Percentiles rank a stretch among this genome's conserved stretches.
These are phyloP conservation scores for Entomobrya multifasciata DNA, from an alignment of 2,888 invertebrate genomes.

Conservation along the genomic window DNA sequence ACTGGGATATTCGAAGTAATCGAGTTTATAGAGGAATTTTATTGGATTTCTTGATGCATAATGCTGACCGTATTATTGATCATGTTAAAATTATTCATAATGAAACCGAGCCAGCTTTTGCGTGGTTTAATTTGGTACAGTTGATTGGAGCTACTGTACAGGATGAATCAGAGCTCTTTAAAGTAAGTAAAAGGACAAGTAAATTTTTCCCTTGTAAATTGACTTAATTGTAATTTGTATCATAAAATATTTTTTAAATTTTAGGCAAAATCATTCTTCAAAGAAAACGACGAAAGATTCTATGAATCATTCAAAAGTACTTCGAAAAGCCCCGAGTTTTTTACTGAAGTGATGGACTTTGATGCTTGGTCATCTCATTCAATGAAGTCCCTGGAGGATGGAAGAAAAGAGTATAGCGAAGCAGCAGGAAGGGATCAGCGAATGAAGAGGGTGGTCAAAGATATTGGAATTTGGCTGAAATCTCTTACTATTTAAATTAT, in stretches of 20 bases:
- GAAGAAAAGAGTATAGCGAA: slow-evolving; percentile 1
- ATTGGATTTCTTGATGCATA: not conserved
- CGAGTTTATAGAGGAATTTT: not conserved
- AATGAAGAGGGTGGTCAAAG: not conserved
- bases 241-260: too few relatives aligned
- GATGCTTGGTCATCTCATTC: slow-evolving; percentile 1
- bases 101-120: slow-evolving; percentile 14
- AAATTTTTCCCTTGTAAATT: too few relatives aligned
- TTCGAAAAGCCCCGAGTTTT: not conserved
- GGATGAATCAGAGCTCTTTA: not conserved
- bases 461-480: not conserved
- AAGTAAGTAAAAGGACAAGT: too few relatives aligned
- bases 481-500: not conserved
- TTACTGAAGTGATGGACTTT: slow-evolving; percentile 15
- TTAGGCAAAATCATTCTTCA: not conserved
- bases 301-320: not conserved
- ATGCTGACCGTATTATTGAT: not conserved
- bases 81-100: not conserved
- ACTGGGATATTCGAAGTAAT: slow-evolving; percentile 14
- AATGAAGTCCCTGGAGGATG: not conserved
- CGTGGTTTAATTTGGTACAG: slow-evolving; percentile 8
- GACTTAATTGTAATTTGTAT: too few relatives aligned
- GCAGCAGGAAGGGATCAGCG: not conserved
- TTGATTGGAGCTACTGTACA: slow-evolving; percentile 4
- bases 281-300: not conserved